Conservation (phyloP, 64 coral and sea anemone genomes). For the Hydrozoanthus tunicans region DNA sequence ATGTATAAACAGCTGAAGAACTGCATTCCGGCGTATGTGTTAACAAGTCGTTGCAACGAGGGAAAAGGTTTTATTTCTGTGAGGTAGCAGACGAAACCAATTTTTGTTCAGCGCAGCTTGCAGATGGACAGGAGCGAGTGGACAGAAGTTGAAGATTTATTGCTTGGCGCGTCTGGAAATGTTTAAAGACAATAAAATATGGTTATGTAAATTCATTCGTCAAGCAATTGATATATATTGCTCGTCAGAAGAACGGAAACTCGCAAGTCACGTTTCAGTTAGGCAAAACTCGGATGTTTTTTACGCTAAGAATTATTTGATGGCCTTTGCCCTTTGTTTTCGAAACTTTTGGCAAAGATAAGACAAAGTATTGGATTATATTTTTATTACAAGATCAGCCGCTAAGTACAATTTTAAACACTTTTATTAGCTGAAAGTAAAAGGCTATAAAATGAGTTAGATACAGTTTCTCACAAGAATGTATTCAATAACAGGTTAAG, state of each 20-base stretch:
- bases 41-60: not conserved
- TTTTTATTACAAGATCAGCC: no score
- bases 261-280: slow-evolving; percentile 33
- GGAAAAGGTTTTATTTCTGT: not conserved
- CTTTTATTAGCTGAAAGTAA: no score
- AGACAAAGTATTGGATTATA: not conserved
- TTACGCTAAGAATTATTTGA: not conserved
- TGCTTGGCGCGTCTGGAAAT: slow-evolving; percentile 8
- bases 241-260: slow-evolving; percentile 10
- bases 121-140: not conserved
- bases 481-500: no score
- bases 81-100: not conserved
- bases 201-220: not conserved
- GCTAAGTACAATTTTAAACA: no score
- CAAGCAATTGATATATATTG: not conserved
- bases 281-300: not conserved
- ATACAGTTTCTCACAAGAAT: no score
- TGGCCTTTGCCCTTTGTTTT: slow-evolving; percentile 1
- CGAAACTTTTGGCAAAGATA: slow-evolving; percentile 12
- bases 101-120: not conserved
- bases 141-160: not conserved
- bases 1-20: not conserved
- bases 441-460: no score
- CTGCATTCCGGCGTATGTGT: not conserved
- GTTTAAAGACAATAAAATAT: slow-evolving; percentile 4